A percentile compares a stretch with the other conserved stretches of the same genome.
phyloP scores from a whole-genome alignment of 2,888 invertebrate genomes.

The Drosophila longiperda region DNA sequence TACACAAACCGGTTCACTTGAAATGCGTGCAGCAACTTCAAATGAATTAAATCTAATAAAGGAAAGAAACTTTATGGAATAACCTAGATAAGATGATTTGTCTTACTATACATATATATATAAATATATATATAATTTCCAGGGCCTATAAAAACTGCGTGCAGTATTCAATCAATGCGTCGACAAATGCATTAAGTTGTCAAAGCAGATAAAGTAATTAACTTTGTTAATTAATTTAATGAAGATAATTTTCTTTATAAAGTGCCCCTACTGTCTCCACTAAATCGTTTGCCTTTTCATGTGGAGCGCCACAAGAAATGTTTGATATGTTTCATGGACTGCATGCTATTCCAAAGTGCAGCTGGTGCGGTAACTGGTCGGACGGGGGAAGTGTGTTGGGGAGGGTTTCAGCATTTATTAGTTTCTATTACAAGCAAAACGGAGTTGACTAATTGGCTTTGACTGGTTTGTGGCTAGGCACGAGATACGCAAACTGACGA shows the following conservation, averaged over 20 bases:
- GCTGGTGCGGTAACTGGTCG: neutral
- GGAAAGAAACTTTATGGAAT: neutral
- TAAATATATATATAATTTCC: neutral
- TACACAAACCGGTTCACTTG: neutral
- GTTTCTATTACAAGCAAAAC: slow-evolving; percentile 57
- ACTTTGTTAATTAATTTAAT: slow-evolving; percentile 54
- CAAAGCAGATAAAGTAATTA: slow-evolving; percentile 66
- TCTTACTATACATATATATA: neutral
- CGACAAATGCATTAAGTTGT: slow-evolving; percentile 50
- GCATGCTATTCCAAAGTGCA: slow-evolving; percentile 12
- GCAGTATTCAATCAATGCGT: slow-evolving; percentile 43
- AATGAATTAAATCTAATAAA: neutral
- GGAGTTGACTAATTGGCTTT: slow-evolving; percentile 56
- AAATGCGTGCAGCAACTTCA: neutral
- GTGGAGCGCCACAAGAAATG: slow-evolving; percentile 24
- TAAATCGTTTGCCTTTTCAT: slow-evolving; percentile 18
- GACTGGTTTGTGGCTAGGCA: slow-evolving; percentile 47
- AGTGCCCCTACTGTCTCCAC: slow-evolving; percentile 6
- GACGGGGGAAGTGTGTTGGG: neutral
- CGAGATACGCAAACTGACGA: slow-evolving; percentile 45
- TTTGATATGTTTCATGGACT: slow-evolving; percentile 44
- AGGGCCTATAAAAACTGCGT: slow-evolving; percentile 17
- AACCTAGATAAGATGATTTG: neutral
- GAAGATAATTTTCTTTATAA: slow-evolving; percentile 59
- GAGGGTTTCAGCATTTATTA: slow-evolving; percentile 34